These are phyloP conservation scores for Pangasius djambal DNA, from an alignment of 2,797 vertebrate genomes.

Conservation along the genomic window DNA sequence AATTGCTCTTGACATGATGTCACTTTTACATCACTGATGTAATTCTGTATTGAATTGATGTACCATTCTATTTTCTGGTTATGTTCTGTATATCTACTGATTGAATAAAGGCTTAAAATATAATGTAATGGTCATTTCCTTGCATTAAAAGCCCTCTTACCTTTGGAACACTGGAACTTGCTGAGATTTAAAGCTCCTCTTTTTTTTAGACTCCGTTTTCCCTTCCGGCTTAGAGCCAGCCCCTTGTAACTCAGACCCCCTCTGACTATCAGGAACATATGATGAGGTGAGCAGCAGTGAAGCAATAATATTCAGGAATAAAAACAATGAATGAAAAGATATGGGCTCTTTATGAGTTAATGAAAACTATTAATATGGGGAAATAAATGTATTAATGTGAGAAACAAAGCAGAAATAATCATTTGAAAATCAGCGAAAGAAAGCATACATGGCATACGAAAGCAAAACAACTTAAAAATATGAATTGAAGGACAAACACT, in stretches of 20 bases:
- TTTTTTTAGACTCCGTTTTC: slow-evolving; percentile 98
- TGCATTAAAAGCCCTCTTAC: slow-evolving; percentile 78
- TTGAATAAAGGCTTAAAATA: not conserved
- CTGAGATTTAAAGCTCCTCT: slow-evolving; percentile 89
- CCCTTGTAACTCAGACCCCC: slow-evolving; percentile 91
- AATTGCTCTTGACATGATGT: not conserved
- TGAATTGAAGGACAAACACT: slow-evolving; percentile 21
- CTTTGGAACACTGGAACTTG: slow-evolving; percentile 85
- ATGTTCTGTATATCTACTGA: not conserved
- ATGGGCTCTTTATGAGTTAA: slow-evolving; percentile 32
- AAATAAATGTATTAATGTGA: slow-evolving; percentile 62
- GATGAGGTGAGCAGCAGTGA: slow-evolving; percentile 80
- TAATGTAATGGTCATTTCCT: slow-evolving; percentile 12
- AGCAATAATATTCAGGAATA: slow-evolving; percentile 74
- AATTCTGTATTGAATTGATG: no score
- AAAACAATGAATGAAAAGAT: slow-evolving; percentile 73
- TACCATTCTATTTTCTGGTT: not conserved
- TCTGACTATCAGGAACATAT: slow-evolving; percentile 91
- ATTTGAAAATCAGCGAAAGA: slow-evolving; percentile 58
- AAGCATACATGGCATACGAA: slow-evolving; percentile 54
- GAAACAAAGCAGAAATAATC: slow-evolving; percentile 57
- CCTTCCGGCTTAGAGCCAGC: slow-evolving; percentile 84
- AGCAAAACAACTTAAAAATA: slow-evolving; percentile 61
- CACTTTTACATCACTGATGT: not conserved
- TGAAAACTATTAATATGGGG: slow-evolving; percentile 57